Conservation (phyloP, 2,797 vertebrate species). For the Lophotriccus pileatus region DNA sequence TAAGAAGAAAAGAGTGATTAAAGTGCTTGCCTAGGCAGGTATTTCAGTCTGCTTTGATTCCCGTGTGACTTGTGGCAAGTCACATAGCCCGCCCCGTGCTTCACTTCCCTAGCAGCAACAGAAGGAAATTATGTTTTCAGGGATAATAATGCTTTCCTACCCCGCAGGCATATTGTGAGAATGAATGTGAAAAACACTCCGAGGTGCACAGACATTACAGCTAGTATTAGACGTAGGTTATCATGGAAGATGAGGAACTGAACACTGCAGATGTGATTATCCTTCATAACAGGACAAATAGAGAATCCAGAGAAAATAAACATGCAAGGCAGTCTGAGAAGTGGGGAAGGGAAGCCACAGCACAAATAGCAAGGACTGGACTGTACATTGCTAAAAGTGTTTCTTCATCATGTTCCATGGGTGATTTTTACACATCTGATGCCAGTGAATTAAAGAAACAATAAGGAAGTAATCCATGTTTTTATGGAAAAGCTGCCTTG, state of each 20-base stretch:
- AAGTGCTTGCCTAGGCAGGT: constrained; percentile 40
- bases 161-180: background rate
- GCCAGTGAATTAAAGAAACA: background rate
- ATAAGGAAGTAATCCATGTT: background rate
- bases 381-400: background rate
- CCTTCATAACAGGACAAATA: background rate
- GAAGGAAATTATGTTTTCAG: background rate
- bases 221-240: background rate
- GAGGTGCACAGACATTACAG: background rate
- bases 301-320: background rate
- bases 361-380: background rate
- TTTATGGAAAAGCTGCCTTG: background rate
- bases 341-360: background rate
- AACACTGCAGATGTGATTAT: background rate
- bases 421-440: background rate
- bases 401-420: background rate
- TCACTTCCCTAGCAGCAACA: background rate
- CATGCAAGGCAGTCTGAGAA: background rate
- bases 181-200: background rate
- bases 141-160: background rate
- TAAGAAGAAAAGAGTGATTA: constrained; percentile 5
- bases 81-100: background rate
- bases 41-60: background rate
- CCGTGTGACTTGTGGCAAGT: constrained; percentile 5
- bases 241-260: background rate